Percentiles rank a stretch among this genome's conserved stretches.
phyloP scores from a whole-genome alignment of 2,113 vertebrate genomes.

The Tetrax tetrax region DNA sequence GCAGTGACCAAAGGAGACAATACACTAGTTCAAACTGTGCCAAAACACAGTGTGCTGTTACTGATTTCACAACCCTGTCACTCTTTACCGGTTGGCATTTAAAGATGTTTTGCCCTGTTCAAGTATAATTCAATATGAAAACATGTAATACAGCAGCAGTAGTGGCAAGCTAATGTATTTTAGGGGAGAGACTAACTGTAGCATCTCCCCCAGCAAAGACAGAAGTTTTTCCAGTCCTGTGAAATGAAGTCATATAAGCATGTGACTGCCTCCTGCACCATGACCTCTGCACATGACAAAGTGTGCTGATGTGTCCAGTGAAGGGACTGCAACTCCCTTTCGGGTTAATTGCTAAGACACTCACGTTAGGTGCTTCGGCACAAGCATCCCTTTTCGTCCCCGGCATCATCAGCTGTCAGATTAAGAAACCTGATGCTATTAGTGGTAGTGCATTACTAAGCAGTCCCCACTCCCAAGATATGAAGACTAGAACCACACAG shows the following conservation, averaged over 20 bases:
- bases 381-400: neutral
- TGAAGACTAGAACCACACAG: conserved; percentile 77
- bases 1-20: neutral
- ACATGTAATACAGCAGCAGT: no score
- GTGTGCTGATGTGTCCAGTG: neutral
- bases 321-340: neutral
- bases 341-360: neutral
- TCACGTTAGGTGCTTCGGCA: neutral
- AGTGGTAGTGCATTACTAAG: neutral
- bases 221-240: neutral
- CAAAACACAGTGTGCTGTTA: neutral
- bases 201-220: neutral
- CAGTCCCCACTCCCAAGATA: neutral
- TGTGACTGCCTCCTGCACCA: neutral
- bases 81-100: neutral
- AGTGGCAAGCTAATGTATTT: no score
- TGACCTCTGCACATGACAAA: neutral
- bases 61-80: neutral
- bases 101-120: neutral
- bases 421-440: neutral
- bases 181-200: neutral
- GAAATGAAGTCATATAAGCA: neutral
- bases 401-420: neutral
- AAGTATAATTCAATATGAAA: neutral
- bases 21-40: neutral